Evolutionary conservation across 1,140 invertebrate genomes (phyloP), one percentile per base, ranked within the genome.

Genomic region (Drosophila fuyamai): DNA sequence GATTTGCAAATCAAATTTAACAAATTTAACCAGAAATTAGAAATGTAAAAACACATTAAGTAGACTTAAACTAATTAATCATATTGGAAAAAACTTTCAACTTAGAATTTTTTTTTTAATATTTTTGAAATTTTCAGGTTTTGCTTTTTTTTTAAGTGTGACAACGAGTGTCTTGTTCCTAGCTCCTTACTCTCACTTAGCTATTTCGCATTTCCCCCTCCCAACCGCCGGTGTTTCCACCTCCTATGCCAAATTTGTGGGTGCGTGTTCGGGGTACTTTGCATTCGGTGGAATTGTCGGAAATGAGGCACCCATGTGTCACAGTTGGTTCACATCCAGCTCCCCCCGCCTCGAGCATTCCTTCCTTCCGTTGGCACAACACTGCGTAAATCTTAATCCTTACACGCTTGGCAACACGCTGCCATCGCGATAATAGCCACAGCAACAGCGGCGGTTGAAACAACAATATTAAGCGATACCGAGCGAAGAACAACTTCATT

Each of bases 381-480:
- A 75, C 73, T 73, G 63, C 76, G 80, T 89, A 84, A 86, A 86
- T 86, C 83, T 83, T 82, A 86, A 86, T 86, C 83, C 83, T 62
- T 81, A 86, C 81, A 81, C 74, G 76, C 83, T 79, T 78, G 70
- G 76, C 63, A 81, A 81, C 77, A 80, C 77, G 58, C 65, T 83
- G 75, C 36, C 76, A 86, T 76, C 62, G 74, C 77, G 81, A 70
- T 65, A 76, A 71, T 79, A 79, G 73, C 61, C 56, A 41, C 79
- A 78, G 35, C 41, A 77, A 48, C 48, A 62, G 44, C 55, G 63
- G 41, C 50, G 65, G 44, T 46, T 79, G 32, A 38, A 78, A 58
- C 59, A 84, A 73, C 73, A 67, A 70, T 44, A 68, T 77, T 74
- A 61, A 38, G 44, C 55, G 53, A 60, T 57, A 65, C 41, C 13